phyloP scores from a whole-genome alignment of 2,797 vertebrate species.

The Karalla daura region DNA sequence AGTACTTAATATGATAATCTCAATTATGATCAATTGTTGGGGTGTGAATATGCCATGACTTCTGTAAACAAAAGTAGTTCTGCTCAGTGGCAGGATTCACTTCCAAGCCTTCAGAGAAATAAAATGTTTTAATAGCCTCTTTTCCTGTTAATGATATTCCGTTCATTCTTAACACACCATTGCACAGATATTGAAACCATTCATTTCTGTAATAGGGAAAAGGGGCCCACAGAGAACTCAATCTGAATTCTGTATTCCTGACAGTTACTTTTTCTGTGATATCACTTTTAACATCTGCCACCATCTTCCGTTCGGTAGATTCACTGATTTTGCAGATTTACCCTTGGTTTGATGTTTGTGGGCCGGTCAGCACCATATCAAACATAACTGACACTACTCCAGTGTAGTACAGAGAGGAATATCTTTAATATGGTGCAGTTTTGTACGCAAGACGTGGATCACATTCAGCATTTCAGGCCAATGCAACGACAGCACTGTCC shows the following conservation, averaged over 20 bases:
- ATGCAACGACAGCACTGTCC: slow-evolving; percentile 3
- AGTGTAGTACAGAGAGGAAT: not conserved
- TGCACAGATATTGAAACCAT: slow-evolving; percentile 94
- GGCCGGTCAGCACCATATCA: slow-evolving; percentile 30
- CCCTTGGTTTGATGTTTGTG: slow-evolving; percentile 23
- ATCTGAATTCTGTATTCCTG: slow-evolving; percentile 73
- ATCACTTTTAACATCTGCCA: slow-evolving; percentile 55
- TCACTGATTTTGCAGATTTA: slow-evolving; percentile 44
- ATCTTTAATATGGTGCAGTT: slow-evolving; percentile 16
- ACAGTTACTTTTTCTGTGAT: slow-evolving; percentile 71
- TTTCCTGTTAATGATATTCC: slow-evolving; percentile 90
- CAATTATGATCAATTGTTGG: slow-evolving; percentile 80
- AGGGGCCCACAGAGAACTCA: slow-evolving; percentile 77
- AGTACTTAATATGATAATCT: slow-evolving; percentile 84
- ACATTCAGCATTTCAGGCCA: slow-evolving; percentile 32
- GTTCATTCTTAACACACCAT: slow-evolving; percentile 92
- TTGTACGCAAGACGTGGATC: slow-evolving; percentile 20
- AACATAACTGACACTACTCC: not conserved
- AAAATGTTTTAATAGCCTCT: slow-evolving; percentile 89
- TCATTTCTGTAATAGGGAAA: slow-evolving; percentile 90
- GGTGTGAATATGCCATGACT: slow-evolving; percentile 75
- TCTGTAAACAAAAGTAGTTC: slow-evolving; percentile 80
- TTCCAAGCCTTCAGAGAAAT: slow-evolving; percentile 82
- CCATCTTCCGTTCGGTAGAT: slow-evolving; percentile 42
- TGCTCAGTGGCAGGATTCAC: slow-evolving; percentile 84